Percentiles rank a stretch among this genome's conserved stretches.
Conservation (phyloP, 2,797 vertebrate species). For the Pangasius macronema region DNA sequence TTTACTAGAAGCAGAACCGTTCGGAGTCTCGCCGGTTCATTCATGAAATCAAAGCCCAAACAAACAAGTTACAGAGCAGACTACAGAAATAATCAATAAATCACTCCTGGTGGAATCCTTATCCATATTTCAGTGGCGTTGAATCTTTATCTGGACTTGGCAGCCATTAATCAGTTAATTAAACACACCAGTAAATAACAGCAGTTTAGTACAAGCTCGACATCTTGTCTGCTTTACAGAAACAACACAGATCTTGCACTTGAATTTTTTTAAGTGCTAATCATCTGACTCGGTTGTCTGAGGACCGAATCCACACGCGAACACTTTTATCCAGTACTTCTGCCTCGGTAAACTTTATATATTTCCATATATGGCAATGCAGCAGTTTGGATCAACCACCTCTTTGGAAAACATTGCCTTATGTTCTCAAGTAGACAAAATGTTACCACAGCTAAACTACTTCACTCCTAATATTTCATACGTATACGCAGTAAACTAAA, state of each 20-base stretch:
- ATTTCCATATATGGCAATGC: background rate
- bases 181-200: background rate
- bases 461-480: background rate
- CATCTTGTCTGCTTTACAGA: background rate
- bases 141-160: constrained; percentile 3
- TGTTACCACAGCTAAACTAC: background rate
- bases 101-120: constrained; percentile 9
- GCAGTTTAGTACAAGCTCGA: background rate
- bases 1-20: constrained; percentile 45
- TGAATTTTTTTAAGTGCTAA: background rate
- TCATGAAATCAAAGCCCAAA: constrained; percentile 47
- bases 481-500: no score
- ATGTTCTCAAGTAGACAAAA: background rate
- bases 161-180: constrained; percentile 16
- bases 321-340: background rate
- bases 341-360: background rate
- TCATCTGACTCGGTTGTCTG: background rate
- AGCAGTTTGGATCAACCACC: background rate
- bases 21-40: constrained; percentile 13
- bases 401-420: background rate
- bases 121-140: background rate
- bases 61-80: constrained; percentile 27
- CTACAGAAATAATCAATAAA: constrained; percentile 2
- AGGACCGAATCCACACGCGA: background rate
- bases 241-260: background rate